These are phyloP conservation scores for Tanypteryx hageni DNA, from an alignment of 2,888 invertebrate genomes.

Conservation along the genomic window DNA sequence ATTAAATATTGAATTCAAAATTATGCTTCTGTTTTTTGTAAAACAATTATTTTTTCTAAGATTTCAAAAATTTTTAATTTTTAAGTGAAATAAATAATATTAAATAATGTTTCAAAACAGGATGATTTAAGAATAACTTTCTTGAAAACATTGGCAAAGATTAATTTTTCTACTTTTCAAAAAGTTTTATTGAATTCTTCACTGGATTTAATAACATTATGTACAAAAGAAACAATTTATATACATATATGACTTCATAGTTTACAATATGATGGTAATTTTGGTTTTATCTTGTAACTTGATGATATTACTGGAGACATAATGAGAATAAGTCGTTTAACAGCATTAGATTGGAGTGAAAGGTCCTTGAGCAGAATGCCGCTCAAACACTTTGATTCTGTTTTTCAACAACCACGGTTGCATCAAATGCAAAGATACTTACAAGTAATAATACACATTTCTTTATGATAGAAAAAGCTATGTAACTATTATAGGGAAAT, in stretches of 20 bases:
- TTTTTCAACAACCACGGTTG: constrained; percentile 29
- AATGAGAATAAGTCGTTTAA: constrained; percentile 45
- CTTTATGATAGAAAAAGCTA: constrained; percentile 60
- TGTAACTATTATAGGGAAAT: constrained; percentile 47
- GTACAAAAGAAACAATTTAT: constrained; percentile 62
- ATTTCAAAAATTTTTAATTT: no score
- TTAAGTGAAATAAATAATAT: no score
- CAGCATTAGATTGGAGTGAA: background rate
- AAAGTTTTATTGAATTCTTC: constrained; percentile 56
- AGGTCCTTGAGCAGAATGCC: background rate
- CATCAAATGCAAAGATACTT: constrained; percentile 36
- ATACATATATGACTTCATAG: constrained; percentile 43
- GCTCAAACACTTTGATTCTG: constrained; percentile 32
- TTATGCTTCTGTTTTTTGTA: no score
- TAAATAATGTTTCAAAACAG: no score
- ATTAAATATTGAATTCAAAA: no score
- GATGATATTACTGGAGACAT: constrained; percentile 53
- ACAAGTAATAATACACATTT: constrained; percentile 49
- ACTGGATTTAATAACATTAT: constrained; percentile 63
- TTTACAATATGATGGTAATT: constrained; percentile 52
- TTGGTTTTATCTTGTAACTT: constrained; percentile 34
- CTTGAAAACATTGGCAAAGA: no score
- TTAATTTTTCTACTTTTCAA: no score
- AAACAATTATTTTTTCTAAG: no score
- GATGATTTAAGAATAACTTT: no score